Conservation (phyloP, 2,113 vertebrate genomes). For the Centropus unirufus region DNA sequence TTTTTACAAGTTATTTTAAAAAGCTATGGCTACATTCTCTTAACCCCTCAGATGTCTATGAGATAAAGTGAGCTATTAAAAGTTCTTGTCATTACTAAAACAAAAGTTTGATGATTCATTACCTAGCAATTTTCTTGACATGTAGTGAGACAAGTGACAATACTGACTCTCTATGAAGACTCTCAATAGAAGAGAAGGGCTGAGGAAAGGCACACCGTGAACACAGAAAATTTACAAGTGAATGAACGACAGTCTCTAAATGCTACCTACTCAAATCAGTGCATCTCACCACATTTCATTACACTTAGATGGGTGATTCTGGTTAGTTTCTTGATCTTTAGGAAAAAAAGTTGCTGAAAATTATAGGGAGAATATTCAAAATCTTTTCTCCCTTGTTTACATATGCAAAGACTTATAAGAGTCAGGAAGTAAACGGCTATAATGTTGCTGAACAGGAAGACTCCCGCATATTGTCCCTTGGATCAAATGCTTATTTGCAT, state of each 20-base stretch:
- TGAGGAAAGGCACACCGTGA: neutral
- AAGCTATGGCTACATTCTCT: neutral
- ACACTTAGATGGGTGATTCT: neutral
- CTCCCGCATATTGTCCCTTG: neutral
- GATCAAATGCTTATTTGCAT: neutral
- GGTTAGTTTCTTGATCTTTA: neutral
- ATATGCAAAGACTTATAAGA: neutral
- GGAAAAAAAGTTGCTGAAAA: neutral
- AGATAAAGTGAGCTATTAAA: neutral
- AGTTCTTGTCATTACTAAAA: neutral
- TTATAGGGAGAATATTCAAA: neutral
- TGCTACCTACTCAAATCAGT: neutral
- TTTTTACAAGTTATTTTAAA: neutral
- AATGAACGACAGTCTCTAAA: neutral
- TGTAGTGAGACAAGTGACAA: neutral
- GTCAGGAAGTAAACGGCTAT: neutral
- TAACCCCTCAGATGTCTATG: neutral
- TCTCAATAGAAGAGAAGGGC: neutral
- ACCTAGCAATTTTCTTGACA: neutral
- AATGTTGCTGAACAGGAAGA: neutral
- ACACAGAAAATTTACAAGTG: neutral
- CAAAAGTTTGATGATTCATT: neutral
- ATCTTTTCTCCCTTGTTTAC: neutral
- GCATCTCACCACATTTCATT: neutral
- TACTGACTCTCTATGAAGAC: neutral